phyloP scores from a whole-genome alignment of 2,888 invertebrate species.

The Bombyx huttoni region DNA sequence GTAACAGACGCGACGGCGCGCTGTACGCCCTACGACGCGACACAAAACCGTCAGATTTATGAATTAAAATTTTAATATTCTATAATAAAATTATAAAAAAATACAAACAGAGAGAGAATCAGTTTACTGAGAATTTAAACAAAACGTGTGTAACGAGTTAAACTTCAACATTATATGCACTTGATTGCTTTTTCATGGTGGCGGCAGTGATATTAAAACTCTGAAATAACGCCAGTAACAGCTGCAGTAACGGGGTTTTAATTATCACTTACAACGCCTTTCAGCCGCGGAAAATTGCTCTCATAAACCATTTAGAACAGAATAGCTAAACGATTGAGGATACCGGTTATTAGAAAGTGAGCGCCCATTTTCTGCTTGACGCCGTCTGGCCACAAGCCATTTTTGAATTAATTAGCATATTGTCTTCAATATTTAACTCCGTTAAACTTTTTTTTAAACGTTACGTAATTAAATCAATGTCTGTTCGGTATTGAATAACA shows the following conservation, averaged over 20 bases:
- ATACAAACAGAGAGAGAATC: background rate
- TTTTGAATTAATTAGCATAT: constrained; percentile 11
- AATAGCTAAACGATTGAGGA: constrained; percentile 47
- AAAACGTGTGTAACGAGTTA: constrained; percentile 9
- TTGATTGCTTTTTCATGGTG: constrained; percentile 39
- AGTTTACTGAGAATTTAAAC: background rate
- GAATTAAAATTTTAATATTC: background rate
- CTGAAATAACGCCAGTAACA: constrained; percentile 54
- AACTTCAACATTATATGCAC: constrained; percentile 28
- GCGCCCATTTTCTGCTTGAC: constrained; percentile 13
- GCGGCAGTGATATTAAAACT: constrained; percentile 46
- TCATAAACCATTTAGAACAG: constrained; percentile 56
- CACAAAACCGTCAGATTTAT: constrained; percentile 2
- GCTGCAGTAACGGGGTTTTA: constrained; percentile 62
- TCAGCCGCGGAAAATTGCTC: constrained; percentile 54
- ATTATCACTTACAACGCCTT: constrained; percentile 66
- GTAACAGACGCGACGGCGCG: constrained; percentile 33
- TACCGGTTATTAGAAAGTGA: constrained; percentile 40
- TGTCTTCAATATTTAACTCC: constrained; percentile 12
- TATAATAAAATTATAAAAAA: background rate
- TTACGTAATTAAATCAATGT: constrained; percentile 45
- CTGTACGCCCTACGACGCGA: constrained; percentile 6
- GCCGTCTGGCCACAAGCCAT: constrained; percentile 9
- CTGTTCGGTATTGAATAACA: constrained; percentile 53
- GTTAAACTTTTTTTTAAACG: constrained; percentile 20